phyloP scores from a whole-genome alignment of 2,797 vertebrate species.

The Hydrocynus forskahlii region DNA sequence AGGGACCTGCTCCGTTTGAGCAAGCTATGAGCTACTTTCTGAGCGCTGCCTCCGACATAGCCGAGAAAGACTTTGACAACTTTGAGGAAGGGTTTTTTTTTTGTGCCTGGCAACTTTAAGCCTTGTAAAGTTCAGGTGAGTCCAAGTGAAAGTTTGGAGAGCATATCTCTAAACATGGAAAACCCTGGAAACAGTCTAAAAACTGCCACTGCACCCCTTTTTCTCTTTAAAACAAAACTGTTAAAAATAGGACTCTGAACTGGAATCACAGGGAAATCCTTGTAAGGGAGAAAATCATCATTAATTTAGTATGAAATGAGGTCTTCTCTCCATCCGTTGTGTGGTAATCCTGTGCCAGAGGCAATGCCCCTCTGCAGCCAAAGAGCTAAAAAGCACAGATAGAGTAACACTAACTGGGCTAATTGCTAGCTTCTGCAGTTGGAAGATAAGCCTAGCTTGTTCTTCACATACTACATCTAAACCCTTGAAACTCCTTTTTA shows the following conservation, averaged over 20 bases:
- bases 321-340: constrained; percentile 30
- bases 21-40: constrained; percentile 27
- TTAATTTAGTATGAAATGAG: constrained; percentile 16
- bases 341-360: constrained; percentile 43
- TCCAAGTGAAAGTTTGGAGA: constrained; percentile 10
- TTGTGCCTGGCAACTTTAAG: neutral
- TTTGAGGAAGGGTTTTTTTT: constrained; percentile 23
- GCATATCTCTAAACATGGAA: constrained; percentile 10
- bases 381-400: constrained; percentile 11
- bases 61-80: constrained; percentile 17
- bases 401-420: constrained; percentile 21
- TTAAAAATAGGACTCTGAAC: constrained; percentile 27
- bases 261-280: constrained; percentile 4
- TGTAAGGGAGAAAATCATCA: constrained; percentile 2
- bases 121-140: neutral
- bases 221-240: constrained; percentile 4
- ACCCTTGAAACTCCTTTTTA: neutral
- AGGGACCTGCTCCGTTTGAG: neutral
- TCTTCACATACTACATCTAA: constrained; percentile 25
- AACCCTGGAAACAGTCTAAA: constrained; percentile 14
- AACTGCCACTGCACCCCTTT: constrained; percentile 9
- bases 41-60: neutral
- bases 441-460: constrained; percentile 43
- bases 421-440: constrained; percentile 43
- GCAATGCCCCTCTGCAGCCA: constrained; percentile 2